Evolutionary conservation across 2,888 invertebrate species (phyloP).

Genomic region (Oscheius myriophilus): DNA sequence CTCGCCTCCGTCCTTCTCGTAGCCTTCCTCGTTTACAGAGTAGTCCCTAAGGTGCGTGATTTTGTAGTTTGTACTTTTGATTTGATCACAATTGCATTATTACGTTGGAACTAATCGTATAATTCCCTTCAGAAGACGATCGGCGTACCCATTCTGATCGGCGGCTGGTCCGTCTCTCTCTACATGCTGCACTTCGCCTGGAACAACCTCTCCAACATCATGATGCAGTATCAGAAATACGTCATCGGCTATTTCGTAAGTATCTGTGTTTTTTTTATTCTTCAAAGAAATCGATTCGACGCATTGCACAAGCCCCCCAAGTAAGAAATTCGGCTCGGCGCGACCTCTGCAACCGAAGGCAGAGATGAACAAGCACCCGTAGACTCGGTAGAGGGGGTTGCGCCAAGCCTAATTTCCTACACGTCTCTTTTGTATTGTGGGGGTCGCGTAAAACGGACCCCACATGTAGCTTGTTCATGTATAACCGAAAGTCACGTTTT

Average conservation of each 20-base stretch:
- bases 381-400: no score
- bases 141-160: slow-evolving; percentile 69
- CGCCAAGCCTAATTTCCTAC: no score
- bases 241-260: slow-evolving; percentile 70
- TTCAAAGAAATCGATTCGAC: no score
- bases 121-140: slow-evolving; percentile 60
- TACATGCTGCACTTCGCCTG: slow-evolving; percentile 69
- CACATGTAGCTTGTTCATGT: no score
- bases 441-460: no score
- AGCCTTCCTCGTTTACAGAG: slow-evolving; percentile 69
- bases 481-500: no score
- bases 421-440: no score
- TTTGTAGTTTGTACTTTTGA: background rate
- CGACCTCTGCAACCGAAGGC: no score
- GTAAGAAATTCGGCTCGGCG: no score
- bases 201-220: slow-evolving; percentile 64
- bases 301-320: no score
- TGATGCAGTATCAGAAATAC: slow-evolving; percentile 71
- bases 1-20: slow-evolving; percentile 72
- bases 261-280: background rate
- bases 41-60: slow-evolving; percentile 50
- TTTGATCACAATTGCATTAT: background rate
- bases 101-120: background rate
- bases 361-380: no score
- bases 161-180: slow-evolving; percentile 71